Conservation (phyloP, 2,113 vertebrate species). For the Brachypteracias leptosomus region DNA sequence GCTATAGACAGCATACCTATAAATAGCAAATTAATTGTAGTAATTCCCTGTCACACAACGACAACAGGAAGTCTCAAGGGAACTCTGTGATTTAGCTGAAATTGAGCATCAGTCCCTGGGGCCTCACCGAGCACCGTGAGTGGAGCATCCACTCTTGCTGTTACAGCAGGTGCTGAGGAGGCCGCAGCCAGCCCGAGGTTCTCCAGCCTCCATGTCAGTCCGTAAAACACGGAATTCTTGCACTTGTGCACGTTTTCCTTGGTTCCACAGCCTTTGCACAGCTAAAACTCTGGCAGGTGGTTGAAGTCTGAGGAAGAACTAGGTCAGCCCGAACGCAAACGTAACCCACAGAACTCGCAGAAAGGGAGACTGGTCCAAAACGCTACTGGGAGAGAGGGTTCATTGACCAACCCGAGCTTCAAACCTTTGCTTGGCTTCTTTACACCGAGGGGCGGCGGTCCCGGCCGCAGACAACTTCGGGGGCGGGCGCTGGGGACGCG, state of each 20-base stretch:
- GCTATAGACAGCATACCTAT: fast-evolving
- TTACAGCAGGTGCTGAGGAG: background rate
- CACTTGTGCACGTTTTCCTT: background rate
- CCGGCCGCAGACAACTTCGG: background rate
- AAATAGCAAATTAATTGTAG: background rate
- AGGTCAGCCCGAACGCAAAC: fast-evolving
- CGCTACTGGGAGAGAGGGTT: fast-evolving
- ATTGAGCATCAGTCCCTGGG: too few relatives aligned
- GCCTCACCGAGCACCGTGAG: fast-evolving
- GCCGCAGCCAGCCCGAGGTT: fast-evolving
- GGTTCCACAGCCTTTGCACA: background rate
- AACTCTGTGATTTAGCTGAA: too few relatives aligned
- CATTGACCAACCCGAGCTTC: fast-evolving
- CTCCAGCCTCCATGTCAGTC: too few relatives aligned
- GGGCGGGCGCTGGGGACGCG: background rate
- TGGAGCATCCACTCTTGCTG: fast-evolving
- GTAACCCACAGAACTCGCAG: fast-evolving
- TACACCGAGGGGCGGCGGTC: background rate
- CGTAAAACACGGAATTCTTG: background rate
- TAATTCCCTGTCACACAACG: background rate
- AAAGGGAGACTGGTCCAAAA: too few relatives aligned
- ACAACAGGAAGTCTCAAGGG: background rate
- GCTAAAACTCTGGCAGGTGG: fast-evolving
- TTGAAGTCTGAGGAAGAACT: background rate
- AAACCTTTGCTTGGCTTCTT: fast-evolving